Base-by-base conservation (phyloP, 2,888 invertebrate genomes). In the Sarcophaga carnaria region DNA sequence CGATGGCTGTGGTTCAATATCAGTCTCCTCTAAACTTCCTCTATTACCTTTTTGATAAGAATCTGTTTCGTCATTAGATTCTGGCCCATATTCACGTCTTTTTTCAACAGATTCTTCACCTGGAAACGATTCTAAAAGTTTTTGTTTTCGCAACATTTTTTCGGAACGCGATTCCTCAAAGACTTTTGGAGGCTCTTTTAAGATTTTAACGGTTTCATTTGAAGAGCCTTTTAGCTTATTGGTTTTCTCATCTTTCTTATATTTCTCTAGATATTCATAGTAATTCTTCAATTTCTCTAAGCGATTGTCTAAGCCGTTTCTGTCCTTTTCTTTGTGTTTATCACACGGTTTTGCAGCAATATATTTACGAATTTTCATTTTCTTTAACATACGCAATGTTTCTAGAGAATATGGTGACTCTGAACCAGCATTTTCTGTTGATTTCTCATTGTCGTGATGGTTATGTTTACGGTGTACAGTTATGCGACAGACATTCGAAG, bases 311-410 rank as follows among this genome's bases (percentile, higher is more conserved):
- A 25, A 45, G 49, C 8, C 1, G 2, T 37, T 2, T 37, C 37
- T 37, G 37, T 37, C 37, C 10, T 83, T 71, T 67, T 22, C 25
- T 54, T 77, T 54, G n/a, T 69, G 59, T 76, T 69, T 54, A 37
- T 62, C 47, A 5, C 12, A 3, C 49, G 63, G 49, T 49, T 79
- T 84, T n/a, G 47, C n/a, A 4, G 89, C 82, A 25, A 85, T 85
- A 37, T 89, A 89, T 47, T 84, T 81, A 5, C 47, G 80, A 49
- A 89, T 88, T 11, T 66, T 82, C 86, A 88, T 88, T 81, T 86
- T 87, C 81, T 25, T 88, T 72, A 72, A 80, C 70, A 83, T 90
- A 72, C 27, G 67, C 62, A 90, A 89, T 37, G 83, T 83, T 25
- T 87, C 85, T 22, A 45, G 20, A 22, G 88, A 80, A 66, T 86